Evolutionary conservation across 2,888 invertebrate species (phyloP), one percentile per base, ranked within the genome.

Genomic region (Leptopilina myrica): DNA sequence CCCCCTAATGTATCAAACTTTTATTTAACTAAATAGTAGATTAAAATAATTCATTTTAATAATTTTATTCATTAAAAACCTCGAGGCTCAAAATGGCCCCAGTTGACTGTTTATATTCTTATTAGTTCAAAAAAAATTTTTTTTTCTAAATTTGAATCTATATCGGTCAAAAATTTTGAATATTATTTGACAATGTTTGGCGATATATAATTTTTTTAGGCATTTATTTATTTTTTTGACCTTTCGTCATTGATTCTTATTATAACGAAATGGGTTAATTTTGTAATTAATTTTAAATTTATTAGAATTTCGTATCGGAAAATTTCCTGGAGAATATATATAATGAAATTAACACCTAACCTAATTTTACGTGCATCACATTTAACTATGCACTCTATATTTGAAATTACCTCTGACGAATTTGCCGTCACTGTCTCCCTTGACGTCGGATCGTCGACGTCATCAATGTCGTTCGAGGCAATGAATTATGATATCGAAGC

Each of bases 371-470:
- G 26, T 69, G 12, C 49, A 69, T 14, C 26, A 26, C 20, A 14
- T 53, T 53, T 20, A 11, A 14, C 69, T 26, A 43, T 20, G 69
- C 26, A 49, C 67, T 20, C 20, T 62, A 20, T 69, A 69, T 69
- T 69, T 53, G 8, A 43, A 46, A n/a, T 66, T 69, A 69, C 49
- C 69, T 69, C 69, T 69, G 69, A 69, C 49, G 69, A 69, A 69
- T 69, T 53, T 69, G 15, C 15, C 69, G 49, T 53, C 69, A 53
- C 14, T 69, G 46, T 15, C 46, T 46, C 14, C 3, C 20, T 53
- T 69, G 69, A 69, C 69, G 69, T 69, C 49, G 49, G 69, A 49
- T 49, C n/a, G 9, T 14, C 69, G 9, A 69, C 69, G 69, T 69
- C 69, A 69, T 69, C 26, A 26, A 69, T 69, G 49, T 53, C 53